These are phyloP conservation scores for Clarias fuscus DNA, from an alignment of 2,797 vertebrate species.

Conservation along the genomic window DNA sequence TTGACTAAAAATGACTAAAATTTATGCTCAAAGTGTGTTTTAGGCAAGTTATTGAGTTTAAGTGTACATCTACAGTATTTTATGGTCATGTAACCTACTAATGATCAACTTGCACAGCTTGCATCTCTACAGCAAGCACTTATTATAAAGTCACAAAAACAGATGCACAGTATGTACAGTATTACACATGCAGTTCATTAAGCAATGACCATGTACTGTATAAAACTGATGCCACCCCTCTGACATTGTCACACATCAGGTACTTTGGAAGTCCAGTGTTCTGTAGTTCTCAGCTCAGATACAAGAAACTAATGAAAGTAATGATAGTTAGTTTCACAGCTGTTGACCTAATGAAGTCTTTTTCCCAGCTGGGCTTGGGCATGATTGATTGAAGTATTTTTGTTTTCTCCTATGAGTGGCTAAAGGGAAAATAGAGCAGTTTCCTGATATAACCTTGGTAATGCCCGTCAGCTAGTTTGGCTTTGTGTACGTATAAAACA, in stretches of 20 bases:
- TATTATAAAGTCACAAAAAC: neutral
- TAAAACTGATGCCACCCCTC: neutral
- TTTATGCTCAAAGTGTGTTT: neutral
- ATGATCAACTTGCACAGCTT: neutral
- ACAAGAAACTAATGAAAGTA: slow-evolving; percentile 48
- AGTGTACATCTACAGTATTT: neutral
- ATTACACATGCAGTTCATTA: neutral
- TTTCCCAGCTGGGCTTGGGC: slow-evolving; percentile 50
- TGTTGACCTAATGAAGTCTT: slow-evolving; percentile 62
- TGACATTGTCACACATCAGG: slow-evolving; percentile 17
- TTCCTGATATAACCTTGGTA: slow-evolving; percentile 37
- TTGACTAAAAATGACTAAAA: no score
- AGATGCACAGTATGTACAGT: neutral
- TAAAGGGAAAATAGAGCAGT: slow-evolving; percentile 46
- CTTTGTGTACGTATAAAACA: slow-evolving; percentile 20
- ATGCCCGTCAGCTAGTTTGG: neutral
- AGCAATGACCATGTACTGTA: neutral
- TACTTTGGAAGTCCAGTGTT: neutral
- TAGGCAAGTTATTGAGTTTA: neutral
- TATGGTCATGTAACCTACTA: neutral
- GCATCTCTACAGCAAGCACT: neutral
- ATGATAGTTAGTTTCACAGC: slow-evolving; percentile 57
- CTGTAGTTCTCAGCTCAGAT: slow-evolving; percentile 23
- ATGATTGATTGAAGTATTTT: slow-evolving; percentile 62
- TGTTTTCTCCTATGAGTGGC: slow-evolving; percentile 37